Evolutionary conservation across 1,140 invertebrate genomes (phyloP).

Genomic region (Sitodiplosis mosellana): DNA sequence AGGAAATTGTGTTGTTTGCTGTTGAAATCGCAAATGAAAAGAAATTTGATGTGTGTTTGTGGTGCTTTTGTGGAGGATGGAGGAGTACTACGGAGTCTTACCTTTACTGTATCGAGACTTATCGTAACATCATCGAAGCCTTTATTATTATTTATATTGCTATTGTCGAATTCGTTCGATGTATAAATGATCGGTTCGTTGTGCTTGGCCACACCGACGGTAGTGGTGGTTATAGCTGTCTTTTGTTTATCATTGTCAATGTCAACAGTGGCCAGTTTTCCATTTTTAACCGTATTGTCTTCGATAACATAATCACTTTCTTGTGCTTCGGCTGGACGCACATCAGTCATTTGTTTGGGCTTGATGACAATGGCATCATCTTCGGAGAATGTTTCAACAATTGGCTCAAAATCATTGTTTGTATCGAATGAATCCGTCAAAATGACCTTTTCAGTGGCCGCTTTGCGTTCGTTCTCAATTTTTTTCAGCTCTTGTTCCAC

Average conservation of each 20-base stretch:
- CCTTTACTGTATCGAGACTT: too few species aligned
- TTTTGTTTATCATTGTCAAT: background rate
- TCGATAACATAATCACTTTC: background rate
- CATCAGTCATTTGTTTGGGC: background rate
- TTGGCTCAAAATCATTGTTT: background rate
- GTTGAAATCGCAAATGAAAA: too few species aligned
- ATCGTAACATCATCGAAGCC: too few species aligned
- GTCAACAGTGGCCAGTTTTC: background rate
- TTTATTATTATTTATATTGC: background rate
- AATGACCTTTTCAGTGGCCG: background rate
- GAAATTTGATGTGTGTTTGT: too few species aligned
- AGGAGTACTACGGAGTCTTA: too few species aligned
- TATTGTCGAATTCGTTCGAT: background rate
- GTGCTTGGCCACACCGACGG: background rate
- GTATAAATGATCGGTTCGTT: background rate
- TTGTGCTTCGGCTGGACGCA: background rate
- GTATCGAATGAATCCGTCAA: background rate
- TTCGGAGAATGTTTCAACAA: background rate
- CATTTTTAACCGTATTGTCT: background rate
- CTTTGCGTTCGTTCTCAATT: background rate
- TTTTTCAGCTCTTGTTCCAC: constrained; percentile 9
- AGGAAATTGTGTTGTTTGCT: too few species aligned
- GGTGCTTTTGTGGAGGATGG: too few species aligned
- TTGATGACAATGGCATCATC: background rate
- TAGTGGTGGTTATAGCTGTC: background rate